Evolutionary conservation across 1,140 invertebrate genomes (phyloP).

Genomic region (Theocolax elegans): DNA sequence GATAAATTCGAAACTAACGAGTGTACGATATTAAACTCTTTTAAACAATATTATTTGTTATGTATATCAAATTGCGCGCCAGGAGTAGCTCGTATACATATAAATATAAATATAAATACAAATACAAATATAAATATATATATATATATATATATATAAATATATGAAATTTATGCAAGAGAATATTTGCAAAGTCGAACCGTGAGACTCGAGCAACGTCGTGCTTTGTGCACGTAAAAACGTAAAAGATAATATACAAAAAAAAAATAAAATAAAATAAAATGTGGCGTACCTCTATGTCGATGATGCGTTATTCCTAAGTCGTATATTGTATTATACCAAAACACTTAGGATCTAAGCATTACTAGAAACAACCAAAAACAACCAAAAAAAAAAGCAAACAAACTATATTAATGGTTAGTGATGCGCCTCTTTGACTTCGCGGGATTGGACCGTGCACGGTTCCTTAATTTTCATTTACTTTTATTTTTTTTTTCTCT

Average conservation of each 20-base stretch:
- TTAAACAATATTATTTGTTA: constrained; percentile 61
- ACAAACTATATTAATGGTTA: constrained; percentile 47
- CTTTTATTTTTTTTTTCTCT: too few relatives aligned
- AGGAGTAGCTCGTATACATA: constrained; percentile 23
- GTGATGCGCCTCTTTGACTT: constrained; percentile 40
- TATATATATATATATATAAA: neutral
- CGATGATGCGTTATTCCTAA: constrained; percentile 59
- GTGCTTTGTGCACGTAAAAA: constrained; percentile 21
- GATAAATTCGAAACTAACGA: constrained; percentile 49
- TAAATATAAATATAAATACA: constrained; percentile 1
- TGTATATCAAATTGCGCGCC: constrained; percentile 49
- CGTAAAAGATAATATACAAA: neutral
- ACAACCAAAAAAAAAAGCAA: neutral
- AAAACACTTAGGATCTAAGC: constrained; percentile 57
- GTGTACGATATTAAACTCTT: constrained; percentile 63
- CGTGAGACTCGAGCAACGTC: too few relatives aligned
- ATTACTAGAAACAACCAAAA: constrained; percentile 61
- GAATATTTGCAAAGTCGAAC: neutral
- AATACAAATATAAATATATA: too few relatives aligned
- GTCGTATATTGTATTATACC: constrained; percentile 63
- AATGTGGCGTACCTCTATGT: constrained; percentile 53
- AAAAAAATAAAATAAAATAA: constrained; percentile 9
- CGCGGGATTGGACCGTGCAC: constrained; percentile 33
- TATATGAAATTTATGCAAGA: neutral
- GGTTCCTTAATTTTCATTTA: too few relatives aligned